Evolutionary conservation across 2,888 invertebrate species (phyloP).

Genomic region (Heterodera filipjevi): DNA sequence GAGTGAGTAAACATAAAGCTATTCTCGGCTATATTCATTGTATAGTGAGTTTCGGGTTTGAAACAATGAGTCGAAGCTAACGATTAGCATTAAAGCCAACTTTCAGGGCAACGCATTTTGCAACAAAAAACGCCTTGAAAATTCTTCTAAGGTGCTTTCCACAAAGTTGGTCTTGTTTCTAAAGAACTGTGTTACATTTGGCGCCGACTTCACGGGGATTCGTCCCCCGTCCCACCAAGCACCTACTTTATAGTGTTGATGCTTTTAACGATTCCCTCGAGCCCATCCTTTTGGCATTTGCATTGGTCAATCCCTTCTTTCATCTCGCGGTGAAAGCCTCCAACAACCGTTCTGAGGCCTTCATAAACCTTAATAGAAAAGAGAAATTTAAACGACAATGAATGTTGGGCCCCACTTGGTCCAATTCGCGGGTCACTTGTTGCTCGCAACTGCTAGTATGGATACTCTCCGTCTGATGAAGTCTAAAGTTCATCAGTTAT

Average conservation of each 20-base stretch:
- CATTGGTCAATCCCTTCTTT: slow-evolving; percentile 48
- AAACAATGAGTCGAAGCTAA: neutral
- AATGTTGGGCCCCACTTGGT: slow-evolving; percentile 6
- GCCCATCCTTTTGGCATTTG: slow-evolving; percentile 48
- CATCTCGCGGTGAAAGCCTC: slow-evolving; percentile 61
- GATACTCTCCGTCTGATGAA: slow-evolving; percentile 58
- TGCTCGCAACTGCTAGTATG: slow-evolving; percentile 62
- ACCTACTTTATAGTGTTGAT: slow-evolving; percentile 57
- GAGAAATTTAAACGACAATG: slow-evolving; percentile 11
- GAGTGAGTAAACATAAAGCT: neutral
- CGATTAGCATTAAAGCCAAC: too few species aligned
- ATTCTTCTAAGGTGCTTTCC: slow-evolving; percentile 56
- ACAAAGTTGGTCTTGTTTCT: slow-evolving; percentile 61
- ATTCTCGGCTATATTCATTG: too few species aligned
- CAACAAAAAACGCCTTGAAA: slow-evolving; percentile 51
- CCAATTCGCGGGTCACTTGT: slow-evolving; percentile 53
- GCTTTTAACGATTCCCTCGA: slow-evolving; percentile 53
- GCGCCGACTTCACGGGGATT: too few species aligned
- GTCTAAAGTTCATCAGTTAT: slow-evolving; percentile 26
- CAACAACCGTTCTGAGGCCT: slow-evolving; percentile 56
- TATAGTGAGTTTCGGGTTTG: too few species aligned
- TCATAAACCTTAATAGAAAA: slow-evolving; percentile 47
- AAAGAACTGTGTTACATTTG: too few species aligned
- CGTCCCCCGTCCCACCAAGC: neutral
- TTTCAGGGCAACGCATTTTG: neutral